Base-by-base conservation (phyloP, 2,797 vertebrate species). In the Holocentrus rufus region DNA sequence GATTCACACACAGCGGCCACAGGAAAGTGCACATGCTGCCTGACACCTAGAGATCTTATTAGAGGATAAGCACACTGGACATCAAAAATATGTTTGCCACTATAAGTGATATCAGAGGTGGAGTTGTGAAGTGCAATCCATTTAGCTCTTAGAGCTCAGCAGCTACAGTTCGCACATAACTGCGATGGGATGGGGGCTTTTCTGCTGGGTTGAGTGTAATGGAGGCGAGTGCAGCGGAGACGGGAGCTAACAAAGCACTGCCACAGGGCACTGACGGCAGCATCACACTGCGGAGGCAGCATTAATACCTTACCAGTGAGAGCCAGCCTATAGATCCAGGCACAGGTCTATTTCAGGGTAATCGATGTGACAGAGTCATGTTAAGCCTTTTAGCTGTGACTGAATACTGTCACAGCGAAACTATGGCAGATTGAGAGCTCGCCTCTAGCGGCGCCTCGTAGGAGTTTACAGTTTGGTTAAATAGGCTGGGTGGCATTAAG, bases 151-250 rank as follows among this genome's bases (percentile, higher is more conserved):
- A 47, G 70, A 85, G 52, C 53, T 72, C 63, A 67, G 27, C 74
- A 72, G 76, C 70, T 49, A 79, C 81, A 72, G 61, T 77, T 81
- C 47, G 71, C 79, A 82, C 76, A 56, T 73, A 62, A 2, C 14
- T 68, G 77, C 65, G 50, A 84, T 20, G 79, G 72, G 65, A 75
- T 25, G 56, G 68, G 61, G 77, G 67, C 27, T 80, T 67, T 57
- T 69, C 59, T 30, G 68, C 72, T 50, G 58, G 68, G 59, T 31
- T 50, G 77, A 85, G 22, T 53, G 20, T 13, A 14, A 30, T 6
- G 23, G 17, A 47, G 18, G 58, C 31, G 39, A 42, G 55, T 58
- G 46, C 64, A 72, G 74, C 18, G 66, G 27, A 73, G 71, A 78
- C 75, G 75, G 63, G 30, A 75, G 49, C 63, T 67, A 27, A 59